A percentile compares a stretch with the other conserved stretches of the same genome.
These are phyloP conservation scores for Ceriagrion tenellum DNA, from an alignment of 2,888 invertebrate species.

Conservation along the genomic window DNA sequence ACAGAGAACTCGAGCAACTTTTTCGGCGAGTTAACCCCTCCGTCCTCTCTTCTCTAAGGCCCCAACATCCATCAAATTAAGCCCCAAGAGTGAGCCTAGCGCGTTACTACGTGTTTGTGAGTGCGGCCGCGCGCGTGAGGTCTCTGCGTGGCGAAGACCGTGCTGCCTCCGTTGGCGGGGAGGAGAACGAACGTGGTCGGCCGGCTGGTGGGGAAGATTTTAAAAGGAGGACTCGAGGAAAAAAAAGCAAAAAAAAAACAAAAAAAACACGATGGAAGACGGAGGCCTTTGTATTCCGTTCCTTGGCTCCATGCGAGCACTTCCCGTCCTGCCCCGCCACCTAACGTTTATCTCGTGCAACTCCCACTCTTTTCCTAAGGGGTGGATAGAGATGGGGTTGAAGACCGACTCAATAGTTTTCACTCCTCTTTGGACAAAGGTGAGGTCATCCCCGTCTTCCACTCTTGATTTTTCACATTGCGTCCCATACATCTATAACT, in stretches of 20 bases:
- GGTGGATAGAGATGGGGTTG: too few species aligned
- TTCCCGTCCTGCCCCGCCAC: neutral
- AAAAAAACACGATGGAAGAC: neutral
- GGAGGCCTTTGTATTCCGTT: neutral
- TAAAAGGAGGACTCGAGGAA: neutral
- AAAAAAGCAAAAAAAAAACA: too few species aligned
- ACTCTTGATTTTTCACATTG: too few species aligned
- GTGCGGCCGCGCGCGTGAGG: neutral
- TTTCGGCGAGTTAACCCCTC: constrained; percentile 15
- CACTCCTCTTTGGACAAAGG: too few species aligned
- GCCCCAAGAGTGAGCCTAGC: neutral
- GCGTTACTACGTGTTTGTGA: constrained; percentile 20
- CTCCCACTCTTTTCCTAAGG: neutral
- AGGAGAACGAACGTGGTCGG: neutral
- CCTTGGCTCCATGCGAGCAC: neutral
- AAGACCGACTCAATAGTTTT: too few species aligned
- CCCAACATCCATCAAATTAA: constrained; percentile 54
- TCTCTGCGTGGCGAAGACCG: neutral
- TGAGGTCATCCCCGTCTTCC: too few species aligned
- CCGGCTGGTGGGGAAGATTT: neutral
- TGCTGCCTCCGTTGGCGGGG: neutral
- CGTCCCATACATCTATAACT: too few species aligned
- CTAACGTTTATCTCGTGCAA: neutral
- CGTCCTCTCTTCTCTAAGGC: neutral
- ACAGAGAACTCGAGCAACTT: constrained; percentile 43